A percentile compares a stretch with the other conserved stretches of the same genome.
Evolutionary conservation across 2,113 vertebrate genomes (phyloP).

Genomic region (Ibidorhyncha struthersii): DNA sequence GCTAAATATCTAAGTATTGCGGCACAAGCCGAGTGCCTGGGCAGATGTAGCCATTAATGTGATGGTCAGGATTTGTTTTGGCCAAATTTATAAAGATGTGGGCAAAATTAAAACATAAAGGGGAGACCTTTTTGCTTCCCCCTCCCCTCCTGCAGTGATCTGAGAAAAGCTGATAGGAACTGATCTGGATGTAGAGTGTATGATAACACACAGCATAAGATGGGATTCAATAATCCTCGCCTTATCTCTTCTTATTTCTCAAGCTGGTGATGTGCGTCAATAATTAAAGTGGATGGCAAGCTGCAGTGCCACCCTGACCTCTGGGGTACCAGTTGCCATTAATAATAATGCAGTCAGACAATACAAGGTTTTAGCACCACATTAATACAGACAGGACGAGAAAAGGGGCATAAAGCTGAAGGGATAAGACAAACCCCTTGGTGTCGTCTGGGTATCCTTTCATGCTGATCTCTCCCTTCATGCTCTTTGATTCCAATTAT

Average conservation of each 20-base stretch:
- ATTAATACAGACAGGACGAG: not conserved
- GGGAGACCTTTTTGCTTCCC: not conserved
- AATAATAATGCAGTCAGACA: constrained; percentile 41
- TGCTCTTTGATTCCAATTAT: constrained; percentile 52
- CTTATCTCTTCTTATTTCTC: constrained; percentile 51
- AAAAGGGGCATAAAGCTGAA: constrained; percentile 37
- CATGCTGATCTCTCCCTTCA: constrained; percentile 15
- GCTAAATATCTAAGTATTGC: not conserved
- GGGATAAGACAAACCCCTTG: constrained; percentile 34
- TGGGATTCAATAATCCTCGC: constrained; percentile 42
- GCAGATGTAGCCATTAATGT: not conserved
- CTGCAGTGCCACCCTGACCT: constrained; percentile 37
- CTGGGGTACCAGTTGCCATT: constrained; percentile 17
- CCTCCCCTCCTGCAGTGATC: not conserved
- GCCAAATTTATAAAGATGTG: not conserved
- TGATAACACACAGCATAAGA: not conserved
- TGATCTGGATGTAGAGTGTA: not conserved
- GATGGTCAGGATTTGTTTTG: not conserved
- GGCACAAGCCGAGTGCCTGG: not conserved
- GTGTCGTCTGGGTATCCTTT: constrained; percentile 3
- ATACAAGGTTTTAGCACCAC: constrained; percentile 22
- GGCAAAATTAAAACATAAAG: not conserved
- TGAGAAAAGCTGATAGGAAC: constrained; percentile 36
- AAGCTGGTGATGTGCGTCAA: not conserved
- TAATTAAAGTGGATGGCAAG: constrained; percentile 50